phyloP scores from a whole-genome alignment of 2,888 invertebrate genomes.

The Phragmatobia fuliginosa region DNA sequence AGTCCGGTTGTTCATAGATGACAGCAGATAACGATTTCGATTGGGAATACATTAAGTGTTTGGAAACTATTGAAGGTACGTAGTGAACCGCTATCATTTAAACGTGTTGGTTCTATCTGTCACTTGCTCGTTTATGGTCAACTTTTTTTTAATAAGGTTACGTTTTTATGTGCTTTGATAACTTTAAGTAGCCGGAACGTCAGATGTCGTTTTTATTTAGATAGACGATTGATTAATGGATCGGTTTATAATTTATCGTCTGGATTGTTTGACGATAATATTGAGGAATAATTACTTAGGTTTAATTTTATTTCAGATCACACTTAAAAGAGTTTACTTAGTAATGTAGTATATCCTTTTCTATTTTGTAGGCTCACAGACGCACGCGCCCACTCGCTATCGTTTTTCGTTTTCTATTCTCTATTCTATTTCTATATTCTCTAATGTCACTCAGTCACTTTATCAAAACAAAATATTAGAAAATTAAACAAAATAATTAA shows the following conservation, averaged over 20 bases:
- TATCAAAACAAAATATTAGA: no score
- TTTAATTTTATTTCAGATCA: neutral
- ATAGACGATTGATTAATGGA: slow-evolving; percentile 14
- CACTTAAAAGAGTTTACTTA: neutral
- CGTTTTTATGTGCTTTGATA: slow-evolving; percentile 9
- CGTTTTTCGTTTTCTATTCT: no score
- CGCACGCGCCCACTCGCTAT: no score
- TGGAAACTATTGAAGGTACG: slow-evolving; percentile 37
- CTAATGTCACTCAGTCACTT: no score
- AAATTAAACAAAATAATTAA: no score
- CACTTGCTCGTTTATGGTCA: slow-evolving; percentile 6
- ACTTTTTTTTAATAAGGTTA: neutral
- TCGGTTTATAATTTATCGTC: no score
- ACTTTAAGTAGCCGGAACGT: neutral
- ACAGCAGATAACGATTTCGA: slow-evolving; percentile 72
- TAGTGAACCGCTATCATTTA: slow-evolving; percentile 26
- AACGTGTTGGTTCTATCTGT: slow-evolving; percentile 10
- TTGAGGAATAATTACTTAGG: neutral
- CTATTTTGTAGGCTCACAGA: no score
- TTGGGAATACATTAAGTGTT: slow-evolving; percentile 61
- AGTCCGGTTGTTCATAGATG: slow-evolving; percentile 70
- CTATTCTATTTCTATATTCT: no score
- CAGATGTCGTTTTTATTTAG: slow-evolving; percentile 3
- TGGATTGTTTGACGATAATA: neutral
- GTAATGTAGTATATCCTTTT: no score